Percentiles rank a stretch among this genome's conserved stretches.
phyloP scores from a whole-genome alignment of 2,113 vertebrate species.

The Chamaetylas fuelleborni region DNA sequence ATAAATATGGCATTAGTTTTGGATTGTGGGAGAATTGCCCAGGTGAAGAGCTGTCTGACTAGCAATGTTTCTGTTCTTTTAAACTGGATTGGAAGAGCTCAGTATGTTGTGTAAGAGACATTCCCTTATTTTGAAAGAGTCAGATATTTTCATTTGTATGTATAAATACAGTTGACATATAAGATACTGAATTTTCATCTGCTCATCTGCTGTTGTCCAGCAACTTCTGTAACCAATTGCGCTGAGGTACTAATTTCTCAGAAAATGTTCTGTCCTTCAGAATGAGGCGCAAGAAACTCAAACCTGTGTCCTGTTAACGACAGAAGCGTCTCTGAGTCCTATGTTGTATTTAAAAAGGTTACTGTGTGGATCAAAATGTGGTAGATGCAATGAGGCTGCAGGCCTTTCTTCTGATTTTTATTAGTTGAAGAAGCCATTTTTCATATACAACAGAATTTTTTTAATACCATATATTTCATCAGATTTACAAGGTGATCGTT shows the following conservation, averaged over 20 bases:
- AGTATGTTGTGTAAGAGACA: rapidly evolving
- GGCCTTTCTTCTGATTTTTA: background rate
- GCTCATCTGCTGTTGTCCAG: background rate
- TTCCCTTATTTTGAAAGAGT: background rate
- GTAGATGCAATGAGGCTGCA: background rate
- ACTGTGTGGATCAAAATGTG: background rate
- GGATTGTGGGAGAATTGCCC: background rate
- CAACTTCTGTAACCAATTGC: background rate
- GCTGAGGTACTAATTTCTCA: background rate
- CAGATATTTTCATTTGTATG: background rate
- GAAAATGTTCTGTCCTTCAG: background rate
- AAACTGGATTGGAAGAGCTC: background rate
- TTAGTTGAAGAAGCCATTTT: background rate
- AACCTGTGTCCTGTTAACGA: background rate
- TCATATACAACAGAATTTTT: background rate
- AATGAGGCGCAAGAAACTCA: background rate
- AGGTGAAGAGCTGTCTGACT: background rate
- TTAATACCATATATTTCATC: background rate
- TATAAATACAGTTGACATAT: background rate
- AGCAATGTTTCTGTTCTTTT: background rate
- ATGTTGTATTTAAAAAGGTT: background rate
- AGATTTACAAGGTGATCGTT: background rate
- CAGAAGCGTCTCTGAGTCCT: background rate
- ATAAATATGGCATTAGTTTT: background rate
- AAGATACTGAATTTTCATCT: background rate